Percentiles rank a stretch among this genome's conserved stretches.
phyloP scores from a whole-genome alignment of 2,888 invertebrate genomes.

The Neria commutata region DNA sequence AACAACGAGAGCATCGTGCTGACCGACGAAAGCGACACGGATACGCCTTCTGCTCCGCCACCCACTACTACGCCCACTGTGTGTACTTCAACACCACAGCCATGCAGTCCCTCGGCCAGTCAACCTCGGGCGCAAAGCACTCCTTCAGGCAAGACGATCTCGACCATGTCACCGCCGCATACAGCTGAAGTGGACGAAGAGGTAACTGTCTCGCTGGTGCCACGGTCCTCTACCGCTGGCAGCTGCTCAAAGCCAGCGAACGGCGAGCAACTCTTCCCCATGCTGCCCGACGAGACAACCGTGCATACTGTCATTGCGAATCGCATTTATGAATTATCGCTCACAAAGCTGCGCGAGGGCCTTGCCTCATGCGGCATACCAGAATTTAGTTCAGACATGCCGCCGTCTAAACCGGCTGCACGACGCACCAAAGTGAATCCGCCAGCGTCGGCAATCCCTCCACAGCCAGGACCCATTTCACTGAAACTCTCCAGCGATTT shows the following conservation, averaged over 20 bases:
- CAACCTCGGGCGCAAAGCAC: too few species aligned
- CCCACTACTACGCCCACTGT: neutral
- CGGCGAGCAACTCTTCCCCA: conserved; percentile 35
- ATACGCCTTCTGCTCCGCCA: neutral
- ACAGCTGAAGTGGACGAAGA: conserved; percentile 46
- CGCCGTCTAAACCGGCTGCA: conserved; percentile 38
- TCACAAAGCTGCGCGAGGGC: conserved; percentile 57
- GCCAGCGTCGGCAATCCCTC: conserved; percentile 42
- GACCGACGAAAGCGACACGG: conserved; percentile 41
- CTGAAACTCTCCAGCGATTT: conserved; percentile 53
- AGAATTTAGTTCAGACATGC: conserved; percentile 44
- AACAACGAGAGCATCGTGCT: conserved; percentile 47
- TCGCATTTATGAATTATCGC: conserved; percentile 55
- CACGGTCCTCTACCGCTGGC: conserved; percentile 46
- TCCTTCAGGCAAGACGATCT: too few species aligned
- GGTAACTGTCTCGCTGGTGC: conserved; percentile 54
- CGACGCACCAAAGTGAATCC: conserved; percentile 19
- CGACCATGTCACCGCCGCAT: conserved; percentile 44
- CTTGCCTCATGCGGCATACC: conserved; percentile 54
- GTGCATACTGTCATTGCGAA: conserved; percentile 60
- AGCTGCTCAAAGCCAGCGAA: conserved; percentile 29
- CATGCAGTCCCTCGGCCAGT: too few species aligned
- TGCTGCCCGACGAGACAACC: conserved; percentile 55
- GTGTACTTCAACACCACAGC: too few species aligned
- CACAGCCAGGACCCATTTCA: conserved; percentile 48